A percentile compares a stretch with the other conserved stretches of the same genome.
phyloP scores from a whole-genome alignment of 2,797 vertebrate genomes.

The Acrossocheilus wenchowensis region DNA sequence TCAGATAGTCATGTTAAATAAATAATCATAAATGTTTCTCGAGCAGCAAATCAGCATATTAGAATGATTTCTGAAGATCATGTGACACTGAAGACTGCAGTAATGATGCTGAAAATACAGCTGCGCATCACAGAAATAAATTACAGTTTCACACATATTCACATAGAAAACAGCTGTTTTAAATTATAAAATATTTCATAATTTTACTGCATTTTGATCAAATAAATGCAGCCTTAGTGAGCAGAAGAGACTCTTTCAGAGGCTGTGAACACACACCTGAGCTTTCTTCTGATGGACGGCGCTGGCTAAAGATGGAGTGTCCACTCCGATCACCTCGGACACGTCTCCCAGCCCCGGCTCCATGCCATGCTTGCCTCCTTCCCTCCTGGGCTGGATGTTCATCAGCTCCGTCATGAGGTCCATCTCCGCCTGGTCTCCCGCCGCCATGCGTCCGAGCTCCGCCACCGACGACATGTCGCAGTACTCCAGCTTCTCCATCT shows the following conservation, averaged over 20 bases:
- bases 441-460: conserved; percentile 84
- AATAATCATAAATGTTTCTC: too few relatives aligned
- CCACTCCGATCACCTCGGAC: conserved; percentile 87
- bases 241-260: background rate
- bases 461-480: conserved; percentile 76
- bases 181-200: background rate
- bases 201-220: too few relatives aligned
- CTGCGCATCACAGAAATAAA: too few relatives aligned
- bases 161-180: background rate
- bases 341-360: conserved; percentile 95
- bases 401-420: conserved; percentile 91
- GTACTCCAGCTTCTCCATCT: conserved; percentile 88
- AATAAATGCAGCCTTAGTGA: background rate
- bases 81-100: too few relatives aligned
- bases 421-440: conserved; percentile 83
- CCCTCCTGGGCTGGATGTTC: conserved; percentile 87
- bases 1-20: too few relatives aligned
- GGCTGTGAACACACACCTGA: conserved; percentile 69
- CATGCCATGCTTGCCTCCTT: conserved; percentile 86
- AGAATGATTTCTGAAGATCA: too few relatives aligned
- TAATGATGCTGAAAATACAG: too few relatives aligned
- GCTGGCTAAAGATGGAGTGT: conserved; percentile 87
- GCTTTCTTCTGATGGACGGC: conserved; percentile 90
- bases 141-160: too few relatives aligned
- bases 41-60: too few relatives aligned